Evolutionary conservation across 2,888 invertebrate genomes (phyloP).

Genomic region (Caenorhabditis auriculariae): DNA sequence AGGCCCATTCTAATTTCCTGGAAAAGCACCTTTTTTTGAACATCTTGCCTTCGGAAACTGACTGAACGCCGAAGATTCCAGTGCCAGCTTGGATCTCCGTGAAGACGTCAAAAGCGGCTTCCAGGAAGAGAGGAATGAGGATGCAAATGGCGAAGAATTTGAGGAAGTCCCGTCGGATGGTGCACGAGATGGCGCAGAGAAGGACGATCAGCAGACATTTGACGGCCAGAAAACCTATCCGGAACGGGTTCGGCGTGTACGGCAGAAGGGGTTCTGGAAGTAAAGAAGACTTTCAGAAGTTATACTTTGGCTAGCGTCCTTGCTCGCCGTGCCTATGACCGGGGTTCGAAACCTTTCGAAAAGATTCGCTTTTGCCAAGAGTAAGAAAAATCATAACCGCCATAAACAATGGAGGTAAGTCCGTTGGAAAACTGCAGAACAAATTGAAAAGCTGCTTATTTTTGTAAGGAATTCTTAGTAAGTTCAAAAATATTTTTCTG

Average conservation of each 20-base stretch:
- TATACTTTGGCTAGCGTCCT: too few relatives aligned
- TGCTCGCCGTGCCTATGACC: too few relatives aligned
- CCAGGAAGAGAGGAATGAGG: conserved; percentile 30
- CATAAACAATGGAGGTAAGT: too few relatives aligned
- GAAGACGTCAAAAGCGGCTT: conserved; percentile 36
- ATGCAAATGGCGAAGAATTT: conserved; percentile 30
- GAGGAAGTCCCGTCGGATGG: conserved; percentile 33
- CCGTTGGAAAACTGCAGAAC: too few relatives aligned
- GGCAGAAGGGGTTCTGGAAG: conserved; percentile 6
- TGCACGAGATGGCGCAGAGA: conserved; percentile 20
- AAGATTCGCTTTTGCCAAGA: too few relatives aligned
- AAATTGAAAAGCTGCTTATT: too few relatives aligned
- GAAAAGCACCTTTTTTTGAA: conserved; percentile 1
- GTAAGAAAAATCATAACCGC: too few relatives aligned
- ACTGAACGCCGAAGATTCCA: conserved; percentile 23
- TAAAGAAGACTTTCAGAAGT: background rate
- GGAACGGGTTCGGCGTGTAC: conserved; percentile 27
- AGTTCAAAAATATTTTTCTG: too few relatives aligned
- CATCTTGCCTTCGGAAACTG: background rate
- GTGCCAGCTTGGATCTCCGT: conserved; percentile 35
- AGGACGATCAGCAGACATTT: conserved; percentile 35
- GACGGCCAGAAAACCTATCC: conserved; percentile 24
- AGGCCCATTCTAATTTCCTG: conserved; percentile 14
- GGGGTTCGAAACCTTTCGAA: too few relatives aligned
- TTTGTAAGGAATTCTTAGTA: too few relatives aligned